A percentile compares a stretch with the other conserved stretches of the same genome.
Evolutionary conservation across 2,113 vertebrate species (phyloP).

Genomic region (Rhinogobius similis): DNA sequence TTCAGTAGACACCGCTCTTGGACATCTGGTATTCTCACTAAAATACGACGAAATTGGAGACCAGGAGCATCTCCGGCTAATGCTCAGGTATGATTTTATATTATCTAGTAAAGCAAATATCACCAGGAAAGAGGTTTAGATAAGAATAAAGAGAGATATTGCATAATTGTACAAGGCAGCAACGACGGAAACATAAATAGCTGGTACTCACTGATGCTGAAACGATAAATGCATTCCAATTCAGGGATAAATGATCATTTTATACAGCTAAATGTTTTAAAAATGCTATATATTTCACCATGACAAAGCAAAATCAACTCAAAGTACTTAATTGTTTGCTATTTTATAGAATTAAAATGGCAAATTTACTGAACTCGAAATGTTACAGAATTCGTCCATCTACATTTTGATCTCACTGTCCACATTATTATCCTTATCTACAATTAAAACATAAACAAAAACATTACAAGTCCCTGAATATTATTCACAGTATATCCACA

Average conservation of each 20-base stretch:
- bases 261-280: no score
- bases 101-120: not conserved
- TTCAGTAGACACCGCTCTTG: constrained; percentile 87
- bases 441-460: not conserved
- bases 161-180: not conserved
- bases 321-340: no score
- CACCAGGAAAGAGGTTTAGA: not conserved
- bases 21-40: constrained; percentile 95
- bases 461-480: not conserved
- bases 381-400: no score
- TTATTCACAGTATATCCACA: no score
- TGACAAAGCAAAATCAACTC: no score
- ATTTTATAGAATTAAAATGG: no score
- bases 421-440: no score
- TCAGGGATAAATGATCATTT: no score
- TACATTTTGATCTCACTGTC: not conserved
- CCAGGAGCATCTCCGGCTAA: constrained; percentile 93
- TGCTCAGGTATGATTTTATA: constrained; percentile 83
- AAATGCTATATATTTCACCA: no score
- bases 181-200: not conserved
- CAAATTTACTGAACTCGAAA: no score
- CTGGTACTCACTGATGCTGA: not conserved
- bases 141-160: not conserved
- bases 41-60: constrained; percentile 94
- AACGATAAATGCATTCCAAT: no score